A percentile compares a stretch with the other conserved stretches of the same genome.
Evolutionary conservation across 2,888 invertebrate species (phyloP).

Genomic region (Athetis lepigone): DNA sequence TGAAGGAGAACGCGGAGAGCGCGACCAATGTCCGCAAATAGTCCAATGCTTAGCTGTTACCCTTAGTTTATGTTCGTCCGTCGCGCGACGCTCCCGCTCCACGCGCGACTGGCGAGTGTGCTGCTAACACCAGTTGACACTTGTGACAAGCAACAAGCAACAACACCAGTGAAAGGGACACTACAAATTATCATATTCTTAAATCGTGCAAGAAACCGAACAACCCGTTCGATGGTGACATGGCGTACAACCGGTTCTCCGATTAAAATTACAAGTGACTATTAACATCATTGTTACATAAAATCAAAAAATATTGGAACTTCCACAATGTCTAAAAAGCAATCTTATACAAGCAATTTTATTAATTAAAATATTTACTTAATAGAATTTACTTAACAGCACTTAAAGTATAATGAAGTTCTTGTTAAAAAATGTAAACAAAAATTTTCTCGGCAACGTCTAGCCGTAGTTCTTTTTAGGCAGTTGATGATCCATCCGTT

Average conservation of each 20-base stretch:
- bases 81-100: slow-evolving; percentile 58
- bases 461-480: slow-evolving; percentile 23
- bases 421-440: slow-evolving; percentile 10
- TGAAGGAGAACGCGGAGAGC: slow-evolving; percentile 92
- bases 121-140: slow-evolving; percentile 21
- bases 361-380: slow-evolving; percentile 31
- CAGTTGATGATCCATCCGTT: slow-evolving; percentile 32
- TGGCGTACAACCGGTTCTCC: slow-evolving; percentile 12
- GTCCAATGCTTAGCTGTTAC: slow-evolving; percentile 63
- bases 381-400: slow-evolving; percentile 37
- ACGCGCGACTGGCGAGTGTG: slow-evolving; percentile 41
- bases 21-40: slow-evolving; percentile 87
- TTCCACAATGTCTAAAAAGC: slow-evolving; percentile 22
- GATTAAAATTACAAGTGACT: slow-evolving; percentile 2
- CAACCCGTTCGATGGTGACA: background rate
- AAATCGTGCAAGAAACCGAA: slow-evolving; percentile 2
- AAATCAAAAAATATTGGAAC: slow-evolving; percentile 12
- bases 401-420: slow-evolving; percentile 18
- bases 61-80: slow-evolving; percentile 58
- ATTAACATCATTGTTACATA: background rate
- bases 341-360: slow-evolving; percentile 3
- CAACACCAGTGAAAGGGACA: slow-evolving; percentile 23
- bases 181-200: slow-evolving; percentile 13
- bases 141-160: slow-evolving; percentile 9
- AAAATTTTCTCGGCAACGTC: slow-evolving; percentile 4